A percentile compares a stretch with the other conserved stretches of the same genome.
Conservation (phyloP, 2,113 vertebrate species). For the Phylloscopus trochiloides region DNA sequence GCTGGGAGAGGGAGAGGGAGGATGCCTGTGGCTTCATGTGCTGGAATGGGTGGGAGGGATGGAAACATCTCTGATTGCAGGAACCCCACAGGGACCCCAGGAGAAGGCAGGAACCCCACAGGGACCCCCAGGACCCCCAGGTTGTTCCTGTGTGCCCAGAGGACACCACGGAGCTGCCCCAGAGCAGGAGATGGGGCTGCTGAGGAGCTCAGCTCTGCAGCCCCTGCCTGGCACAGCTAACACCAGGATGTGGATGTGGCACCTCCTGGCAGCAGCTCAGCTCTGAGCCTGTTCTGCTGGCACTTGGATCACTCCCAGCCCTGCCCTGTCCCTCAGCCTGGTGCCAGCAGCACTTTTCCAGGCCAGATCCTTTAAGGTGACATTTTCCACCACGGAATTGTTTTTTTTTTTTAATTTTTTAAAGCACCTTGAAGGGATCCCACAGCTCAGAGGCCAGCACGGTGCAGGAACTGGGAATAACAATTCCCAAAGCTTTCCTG, state of each 20-base stretch:
- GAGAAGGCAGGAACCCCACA: background rate
- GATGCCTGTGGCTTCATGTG: accelerated
- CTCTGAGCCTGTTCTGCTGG: background rate
- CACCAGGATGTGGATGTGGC: background rate
- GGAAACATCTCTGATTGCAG: background rate
- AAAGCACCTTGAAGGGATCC: accelerated
- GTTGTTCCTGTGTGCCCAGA: background rate
- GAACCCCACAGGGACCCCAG: background rate
- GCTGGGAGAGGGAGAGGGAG: background rate
- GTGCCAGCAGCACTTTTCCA: background rate
- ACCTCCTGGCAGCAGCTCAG: background rate
- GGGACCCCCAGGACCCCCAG: background rate
- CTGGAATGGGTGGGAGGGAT: background rate
- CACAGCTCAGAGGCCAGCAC: background rate
- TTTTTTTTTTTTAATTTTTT: background rate
- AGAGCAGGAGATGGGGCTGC: background rate
- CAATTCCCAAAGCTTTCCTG: background rate
- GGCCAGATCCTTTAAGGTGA: background rate
- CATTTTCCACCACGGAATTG: background rate
- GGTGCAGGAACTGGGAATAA: background rate
- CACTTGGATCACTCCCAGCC: background rate
- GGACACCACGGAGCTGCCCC: background rate
- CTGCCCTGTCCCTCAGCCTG: background rate
- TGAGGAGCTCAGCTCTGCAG: background rate
- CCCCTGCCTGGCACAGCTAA: background rate